Base-by-base conservation (phyloP, 2,113 vertebrate genomes). In the Indicator indicator region DNA sequence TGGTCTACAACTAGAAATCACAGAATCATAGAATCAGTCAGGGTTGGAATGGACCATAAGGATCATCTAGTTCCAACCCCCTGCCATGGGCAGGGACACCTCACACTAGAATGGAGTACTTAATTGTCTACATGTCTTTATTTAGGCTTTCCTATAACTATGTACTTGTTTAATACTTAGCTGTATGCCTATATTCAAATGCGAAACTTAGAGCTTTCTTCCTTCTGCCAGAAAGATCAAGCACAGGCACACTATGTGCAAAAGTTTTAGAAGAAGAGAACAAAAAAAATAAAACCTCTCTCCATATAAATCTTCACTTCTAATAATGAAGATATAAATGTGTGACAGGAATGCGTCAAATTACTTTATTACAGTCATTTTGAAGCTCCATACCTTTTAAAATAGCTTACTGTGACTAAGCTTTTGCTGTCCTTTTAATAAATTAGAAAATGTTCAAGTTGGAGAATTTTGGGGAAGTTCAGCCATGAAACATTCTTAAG, bases 361-460 rank as follows among this genome's bases (percentile, higher is more conserved):
- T 18, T 50, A 42, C 36, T 72, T 93, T 55, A 30, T 70, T 68
- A 50, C 27, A 63, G 46, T 27, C 2, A 67, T 91, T 87, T 86
- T 1, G 12, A 84, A 87, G 8, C 44, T 90, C 65, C 62, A 20
- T 67, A 32, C 5, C 44, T 78, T 96, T 84, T 82, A 87, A 95
- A 96, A 96, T 75, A 96, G 58, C 15, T 60, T 62, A 16, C 40
- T n/a, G 21, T 91, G 85, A 90, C 72, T 88, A 81, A 90, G 74
- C 4, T 79, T 79, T 79, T 90, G 14, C 55, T 94, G 11, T 78
- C 40, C 12, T 92, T 90, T 89, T 79, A 89, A 73, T 83, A 67
- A 87, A 73, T 28, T 7, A 83, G 42, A 89, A 94, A 92, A 88
- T 48, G 28, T 64, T 95, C 46, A 74, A 89, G 19, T 63, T 17